These are phyloP conservation scores for Zaprionus bogoriensis DNA, from an alignment of 2,888 invertebrate genomes.

Conservation along the genomic window DNA sequence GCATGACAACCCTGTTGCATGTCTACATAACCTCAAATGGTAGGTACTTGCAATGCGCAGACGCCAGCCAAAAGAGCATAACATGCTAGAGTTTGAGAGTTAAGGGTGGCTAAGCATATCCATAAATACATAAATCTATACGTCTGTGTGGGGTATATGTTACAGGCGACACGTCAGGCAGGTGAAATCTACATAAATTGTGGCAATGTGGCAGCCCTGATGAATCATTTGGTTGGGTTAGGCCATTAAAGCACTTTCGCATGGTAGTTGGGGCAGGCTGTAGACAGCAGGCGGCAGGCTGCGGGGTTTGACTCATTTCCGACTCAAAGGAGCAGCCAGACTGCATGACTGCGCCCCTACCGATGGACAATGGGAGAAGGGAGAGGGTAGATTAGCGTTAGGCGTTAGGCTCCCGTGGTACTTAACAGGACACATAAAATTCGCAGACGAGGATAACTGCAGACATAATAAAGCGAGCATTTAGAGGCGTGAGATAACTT, in stretches of 20 bases:
- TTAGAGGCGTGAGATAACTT: not conserved
- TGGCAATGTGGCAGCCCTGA: conserved; percentile 32
- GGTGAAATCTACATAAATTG: conserved; percentile 33
- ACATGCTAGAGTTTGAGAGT: conserved; percentile 3
- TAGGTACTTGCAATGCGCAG: conserved; percentile 45
- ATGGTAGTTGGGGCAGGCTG: not conserved
- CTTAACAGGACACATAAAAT: not conserved
- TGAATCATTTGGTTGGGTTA: conserved; percentile 60
- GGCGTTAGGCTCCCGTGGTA: not conserved
- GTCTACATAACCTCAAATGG: not conserved
- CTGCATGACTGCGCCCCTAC: conserved; percentile 52
- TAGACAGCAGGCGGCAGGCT: not conserved
- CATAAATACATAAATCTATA: conserved; percentile 1
- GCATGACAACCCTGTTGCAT: conserved; percentile 2
- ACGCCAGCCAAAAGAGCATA: conserved; percentile 24
- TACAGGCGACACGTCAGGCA: conserved; percentile 4
- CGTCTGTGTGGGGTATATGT: conserved; percentile 6
- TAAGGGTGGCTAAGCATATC: conserved; percentile 22
- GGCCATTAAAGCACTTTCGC: conserved; percentile 23
- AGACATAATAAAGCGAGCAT: not conserved
- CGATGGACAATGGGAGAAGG: conserved; percentile 11
- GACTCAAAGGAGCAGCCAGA: conserved; percentile 40
- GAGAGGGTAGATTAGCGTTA: not conserved
- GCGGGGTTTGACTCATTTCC: conserved; percentile 37
- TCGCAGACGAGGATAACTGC: not conserved